Percentiles rank a stretch among this genome's conserved stretches.
Evolutionary conservation across 1,140 invertebrate genomes (phyloP).

Genomic region (Hermatobates lingyangjiaoensis): DNA sequence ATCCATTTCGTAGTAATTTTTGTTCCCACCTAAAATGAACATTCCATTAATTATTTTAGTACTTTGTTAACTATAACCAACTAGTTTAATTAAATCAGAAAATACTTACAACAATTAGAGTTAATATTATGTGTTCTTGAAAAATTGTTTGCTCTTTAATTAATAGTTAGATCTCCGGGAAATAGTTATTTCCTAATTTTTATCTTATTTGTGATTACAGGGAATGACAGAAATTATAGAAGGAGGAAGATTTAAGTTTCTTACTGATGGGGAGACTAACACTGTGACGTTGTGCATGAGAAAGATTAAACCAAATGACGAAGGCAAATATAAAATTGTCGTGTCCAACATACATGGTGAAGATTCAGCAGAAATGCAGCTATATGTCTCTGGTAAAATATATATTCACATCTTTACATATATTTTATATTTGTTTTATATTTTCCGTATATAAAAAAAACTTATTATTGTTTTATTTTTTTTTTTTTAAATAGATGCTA

Average conservation of each 20-base stretch:
- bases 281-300: slow-evolving; percentile 82
- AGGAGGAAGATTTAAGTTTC: slow-evolving; percentile 78
- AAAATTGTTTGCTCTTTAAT: no score
- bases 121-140: no score
- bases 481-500: slow-evolving; percentile 45
- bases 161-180: no score
- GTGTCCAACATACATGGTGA: slow-evolving; percentile 85
- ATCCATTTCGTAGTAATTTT: no score
- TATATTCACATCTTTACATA: not conserved
- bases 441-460: not conserved
- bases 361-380: slow-evolving; percentile 81
- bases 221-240: slow-evolving; percentile 76
- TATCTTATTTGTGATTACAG: slow-evolving; percentile 18
- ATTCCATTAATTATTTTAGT: no score
- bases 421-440: not conserved
- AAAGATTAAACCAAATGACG: slow-evolving; percentile 91
- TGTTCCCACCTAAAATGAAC: no score
- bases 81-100: no score
- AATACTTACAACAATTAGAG: no score
- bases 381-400: slow-evolving; percentile 81
- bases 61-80: no score
- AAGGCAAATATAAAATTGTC: slow-evolving; percentile 86
- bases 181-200: no score
- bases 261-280: slow-evolving; percentile 75
- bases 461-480: no score